Evolutionary conservation across 2,888 invertebrate genomes (phyloP), one percentile per base, ranked within the genome.

Genomic region (Tiliacea citrago): DNA sequence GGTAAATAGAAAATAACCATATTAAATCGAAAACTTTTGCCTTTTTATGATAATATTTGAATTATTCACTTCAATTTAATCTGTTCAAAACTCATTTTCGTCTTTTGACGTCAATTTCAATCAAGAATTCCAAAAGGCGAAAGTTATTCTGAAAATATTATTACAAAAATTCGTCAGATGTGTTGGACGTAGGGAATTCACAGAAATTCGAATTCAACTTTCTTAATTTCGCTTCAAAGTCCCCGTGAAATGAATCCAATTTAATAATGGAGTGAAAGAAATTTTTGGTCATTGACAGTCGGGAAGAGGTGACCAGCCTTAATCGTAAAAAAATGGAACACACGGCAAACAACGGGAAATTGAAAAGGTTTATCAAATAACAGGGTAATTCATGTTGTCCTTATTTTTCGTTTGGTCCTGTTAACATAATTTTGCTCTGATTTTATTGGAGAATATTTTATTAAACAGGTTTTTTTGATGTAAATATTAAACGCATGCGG

Each of bases 171-270:
- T 86, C 87, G 81, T 85, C 89, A 88, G 85, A 88, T 91, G 87
- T 88, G 88, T 89, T 81, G 67, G 84, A 88, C 87, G 82, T 86
- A 76, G 81, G 82, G 81, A 86, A 88, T 90, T 88, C 83, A 62
- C 70, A 67, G 73, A 63, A 75, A 79, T 76, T 73, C 79, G 82
- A 77, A 85, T 84, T 88, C 77, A 91, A 93, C 89, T 92, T 93
- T 92, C 89, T 87, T 91, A 92, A 92, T 93, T 91, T 90, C 79
- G 77, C 67, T 84, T 78, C 77, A 82, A 85, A 84, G 81, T 85
- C 61, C 53, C 55, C 55, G 55, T 77, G 62, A 83, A 87, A 82
- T 78, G 75, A 82, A 72, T 77, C 86, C 86, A 91, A 91, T 91
- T 91, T 90, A 91, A 91, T 92, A 86, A 68, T 39, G 71, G 80